Conservation (phyloP, 2,113 vertebrate species). For the Tursiops truncatus region DNA sequence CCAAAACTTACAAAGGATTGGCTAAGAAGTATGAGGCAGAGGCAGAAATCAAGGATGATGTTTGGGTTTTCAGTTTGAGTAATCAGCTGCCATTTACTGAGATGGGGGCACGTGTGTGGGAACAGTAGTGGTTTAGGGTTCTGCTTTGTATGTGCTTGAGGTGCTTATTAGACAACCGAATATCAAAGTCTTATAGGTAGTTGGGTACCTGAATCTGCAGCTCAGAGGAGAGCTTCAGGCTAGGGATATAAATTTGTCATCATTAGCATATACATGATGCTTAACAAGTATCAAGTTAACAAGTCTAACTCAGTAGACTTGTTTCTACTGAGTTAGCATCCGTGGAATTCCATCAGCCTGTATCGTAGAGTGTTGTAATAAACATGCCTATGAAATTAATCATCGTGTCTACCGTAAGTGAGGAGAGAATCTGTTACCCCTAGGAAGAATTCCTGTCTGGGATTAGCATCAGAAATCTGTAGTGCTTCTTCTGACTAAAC, state of each 20-base stretch:
- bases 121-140: neutral
- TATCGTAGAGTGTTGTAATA: neutral
- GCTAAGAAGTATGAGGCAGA: neutral
- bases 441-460: neutral
- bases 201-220: neutral
- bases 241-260: neutral
- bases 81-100: neutral
- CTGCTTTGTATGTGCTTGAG: neutral
- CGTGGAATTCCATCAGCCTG: neutral
- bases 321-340: neutral
- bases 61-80: neutral
- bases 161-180: neutral
- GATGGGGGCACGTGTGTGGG: neutral
- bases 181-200: neutral
- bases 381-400: neutral
- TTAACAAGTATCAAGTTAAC: no score
- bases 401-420: neutral
- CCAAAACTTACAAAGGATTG: neutral
- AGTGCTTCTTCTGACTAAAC: neutral
- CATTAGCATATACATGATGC: neutral
- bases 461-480: neutral
- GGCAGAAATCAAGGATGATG: neutral
- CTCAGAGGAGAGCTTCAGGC: neutral
- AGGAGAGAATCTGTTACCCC: neutral
- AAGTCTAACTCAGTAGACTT: neutral